These are phyloP conservation scores for Salminus brasiliensis DNA, from an alignment of 2,113 vertebrate species.

Conservation along the genomic window DNA sequence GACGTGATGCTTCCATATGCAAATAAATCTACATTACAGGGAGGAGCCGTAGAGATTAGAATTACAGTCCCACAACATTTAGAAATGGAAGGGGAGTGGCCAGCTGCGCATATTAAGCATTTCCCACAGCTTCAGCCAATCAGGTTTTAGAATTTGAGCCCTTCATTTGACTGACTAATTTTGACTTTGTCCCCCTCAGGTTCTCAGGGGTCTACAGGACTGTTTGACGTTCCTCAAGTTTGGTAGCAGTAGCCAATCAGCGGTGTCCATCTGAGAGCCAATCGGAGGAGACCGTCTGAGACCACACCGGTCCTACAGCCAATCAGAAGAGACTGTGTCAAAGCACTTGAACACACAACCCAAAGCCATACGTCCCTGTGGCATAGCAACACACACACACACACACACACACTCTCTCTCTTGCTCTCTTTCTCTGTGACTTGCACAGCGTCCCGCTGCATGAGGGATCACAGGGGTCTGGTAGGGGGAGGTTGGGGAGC, in stretches of 20 bases:
- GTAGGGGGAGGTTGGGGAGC: not conserved
- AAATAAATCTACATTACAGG: too few relatives aligned
- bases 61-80: too few relatives aligned
- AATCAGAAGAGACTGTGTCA: constrained; percentile 18
- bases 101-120: too few relatives aligned
- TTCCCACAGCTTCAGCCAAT: too few relatives aligned
- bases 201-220: constrained; percentile 50
- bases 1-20: constrained; percentile 86
- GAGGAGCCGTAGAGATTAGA: too few relatives aligned
- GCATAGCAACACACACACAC: not conserved
- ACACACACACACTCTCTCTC: too few relatives aligned
- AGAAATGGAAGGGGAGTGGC: too few relatives aligned
- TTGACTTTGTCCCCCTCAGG: constrained; percentile 37
- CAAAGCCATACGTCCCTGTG: constrained; percentile 33
- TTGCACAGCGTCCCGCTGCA: not conserved
- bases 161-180: too few relatives aligned
- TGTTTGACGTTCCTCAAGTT: constrained; percentile 77
- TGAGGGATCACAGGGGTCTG: not conserved
- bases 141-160: too few relatives aligned
- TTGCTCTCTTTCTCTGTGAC: not conserved
- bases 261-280: not conserved
- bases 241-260: constrained; percentile 66
- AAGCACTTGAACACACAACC: not conserved
- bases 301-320: not conserved
- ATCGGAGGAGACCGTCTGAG: not conserved